Base-by-base conservation (phyloP, 2,888 invertebrate species). In the Pecten maximus region DNA sequence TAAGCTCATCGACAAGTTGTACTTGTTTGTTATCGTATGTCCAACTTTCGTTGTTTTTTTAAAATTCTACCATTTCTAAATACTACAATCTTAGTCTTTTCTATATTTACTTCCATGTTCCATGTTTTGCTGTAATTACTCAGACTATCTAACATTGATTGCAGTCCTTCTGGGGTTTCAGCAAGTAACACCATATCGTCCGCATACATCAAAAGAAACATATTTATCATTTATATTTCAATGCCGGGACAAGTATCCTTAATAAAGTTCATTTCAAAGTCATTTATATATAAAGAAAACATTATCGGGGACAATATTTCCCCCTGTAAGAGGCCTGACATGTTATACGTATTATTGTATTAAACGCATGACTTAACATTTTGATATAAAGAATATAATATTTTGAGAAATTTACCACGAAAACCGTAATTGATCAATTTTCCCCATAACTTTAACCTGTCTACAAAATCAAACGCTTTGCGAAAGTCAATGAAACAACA, bases 231-330 rank as follows among this genome's bases (percentile, higher is more conserved):
- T n/a, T n/a, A n/a, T n/a, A n/a, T n/a, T n/a, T n/a, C n/a, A n/a
- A n/a, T 23, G 35, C 89, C 54, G 39, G 19, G 23, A n/a, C 50
- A 28, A 87, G 90, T 28, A 15, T 90, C 40, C 3, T 8, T n/a
- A 35, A 87, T 39, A 54, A 93, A 54, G 54, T 89, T 88, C 19
- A 87, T 35, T 86, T 92, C 90, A 89, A 92, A 89, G n/a, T 92
- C 91, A 88, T 92, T 93, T 40, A 93, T 87, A 88, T 89, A 93
- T 0, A 92, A 12, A 23, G 90, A 88, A 92, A 92, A 16, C n/a
- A 92, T 87, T 35, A 91, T 35, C 16, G 90, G 93, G 1, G 91
- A 91, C 54, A 92, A 28, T 39, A 91, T 91, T 90, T 92, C 92
- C 0, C 91, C 91, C 89, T 92, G 92, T 87, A 91, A 60, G n/a